phyloP scores from a whole-genome alignment of 2,797 vertebrate genomes.

The Gymnocypris eckloni region DNA sequence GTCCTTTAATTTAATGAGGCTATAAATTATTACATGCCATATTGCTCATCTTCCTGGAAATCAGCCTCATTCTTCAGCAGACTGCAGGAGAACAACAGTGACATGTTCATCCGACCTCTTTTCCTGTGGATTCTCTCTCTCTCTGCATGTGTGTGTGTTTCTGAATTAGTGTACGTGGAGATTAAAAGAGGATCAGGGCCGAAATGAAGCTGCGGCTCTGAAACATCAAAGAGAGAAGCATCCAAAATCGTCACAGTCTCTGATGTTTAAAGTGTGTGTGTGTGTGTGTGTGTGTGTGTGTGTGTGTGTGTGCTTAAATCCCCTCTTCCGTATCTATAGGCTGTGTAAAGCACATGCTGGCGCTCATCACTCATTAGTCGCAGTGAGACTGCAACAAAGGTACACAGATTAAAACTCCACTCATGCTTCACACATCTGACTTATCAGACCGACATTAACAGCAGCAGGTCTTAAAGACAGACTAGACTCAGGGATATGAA shows the following conservation, averaged over 20 bases:
- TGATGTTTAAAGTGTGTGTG: constrained; percentile 38
- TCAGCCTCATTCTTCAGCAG: constrained; percentile 45
- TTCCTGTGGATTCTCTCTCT: constrained; percentile 13
- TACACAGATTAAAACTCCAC: constrained; percentile 34
- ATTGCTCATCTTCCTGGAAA: constrained; percentile 44
- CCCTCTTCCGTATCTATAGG: neutral
- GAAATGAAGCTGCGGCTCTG: constrained; percentile 30
- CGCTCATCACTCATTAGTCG: constrained; percentile 25
- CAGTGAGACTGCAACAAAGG: constrained; percentile 28
- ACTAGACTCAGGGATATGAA: neutral
- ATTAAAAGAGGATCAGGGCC: constrained; percentile 38
- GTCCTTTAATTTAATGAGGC: constrained; percentile 43
- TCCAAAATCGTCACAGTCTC: constrained; percentile 32
- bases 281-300: neutral
- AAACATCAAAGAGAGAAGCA: constrained; percentile 40
- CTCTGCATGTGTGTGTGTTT: neutral
- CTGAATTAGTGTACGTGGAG: constrained; percentile 14
- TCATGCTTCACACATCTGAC: constrained; percentile 24
- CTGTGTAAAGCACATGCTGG: constrained; percentile 4
- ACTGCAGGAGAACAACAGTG: constrained; percentile 37
- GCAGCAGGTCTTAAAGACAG: constrained; percentile 9
- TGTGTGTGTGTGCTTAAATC: constrained; percentile 8
- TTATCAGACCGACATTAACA: constrained; percentile 35
- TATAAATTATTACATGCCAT: constrained; percentile 47
- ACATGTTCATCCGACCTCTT: constrained; percentile 19